Evolutionary conservation across 2,888 invertebrate species (phyloP).

Genomic region (Anarsia innoxiella): DNA sequence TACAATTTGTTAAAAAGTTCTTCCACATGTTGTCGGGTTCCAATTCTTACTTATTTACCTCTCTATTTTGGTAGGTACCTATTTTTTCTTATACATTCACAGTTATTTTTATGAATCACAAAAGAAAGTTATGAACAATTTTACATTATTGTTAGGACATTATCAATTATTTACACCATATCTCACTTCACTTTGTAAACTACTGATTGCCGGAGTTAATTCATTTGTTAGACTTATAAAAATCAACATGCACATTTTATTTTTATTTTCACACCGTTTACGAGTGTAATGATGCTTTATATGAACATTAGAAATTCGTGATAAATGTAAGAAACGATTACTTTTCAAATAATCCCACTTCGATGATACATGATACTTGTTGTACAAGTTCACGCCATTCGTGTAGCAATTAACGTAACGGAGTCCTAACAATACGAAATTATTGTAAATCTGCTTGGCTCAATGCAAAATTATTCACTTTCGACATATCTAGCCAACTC

Average conservation of each 20-base stretch:
- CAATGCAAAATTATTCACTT: no score
- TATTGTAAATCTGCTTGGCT: no score
- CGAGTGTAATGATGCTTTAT: not conserved
- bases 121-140: constrained; percentile 38
- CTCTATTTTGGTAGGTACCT: not conserved
- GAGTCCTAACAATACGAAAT: no score
- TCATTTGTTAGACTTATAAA: constrained; percentile 12
- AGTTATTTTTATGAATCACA: constrained; percentile 15
- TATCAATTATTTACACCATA: constrained; percentile 46
- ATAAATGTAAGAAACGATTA: no score
- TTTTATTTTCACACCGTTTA: constrained; percentile 5
- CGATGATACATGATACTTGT: no score
- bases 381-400: no score
- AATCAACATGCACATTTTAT: constrained; percentile 4
- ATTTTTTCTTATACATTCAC: not conserved
- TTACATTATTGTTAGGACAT: constrained; percentile 30
- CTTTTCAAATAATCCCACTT: no score
- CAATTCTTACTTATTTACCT: not conserved
- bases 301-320: no score
- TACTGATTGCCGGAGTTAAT: constrained; percentile 11
- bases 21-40: no score
- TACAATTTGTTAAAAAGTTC: no score
- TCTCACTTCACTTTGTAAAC: constrained; percentile 20
- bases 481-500: no score
- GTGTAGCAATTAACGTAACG: not conserved